phyloP scores from a whole-genome alignment of 2,797 vertebrate genomes.

The Limnodromus scolopaceus region DNA sequence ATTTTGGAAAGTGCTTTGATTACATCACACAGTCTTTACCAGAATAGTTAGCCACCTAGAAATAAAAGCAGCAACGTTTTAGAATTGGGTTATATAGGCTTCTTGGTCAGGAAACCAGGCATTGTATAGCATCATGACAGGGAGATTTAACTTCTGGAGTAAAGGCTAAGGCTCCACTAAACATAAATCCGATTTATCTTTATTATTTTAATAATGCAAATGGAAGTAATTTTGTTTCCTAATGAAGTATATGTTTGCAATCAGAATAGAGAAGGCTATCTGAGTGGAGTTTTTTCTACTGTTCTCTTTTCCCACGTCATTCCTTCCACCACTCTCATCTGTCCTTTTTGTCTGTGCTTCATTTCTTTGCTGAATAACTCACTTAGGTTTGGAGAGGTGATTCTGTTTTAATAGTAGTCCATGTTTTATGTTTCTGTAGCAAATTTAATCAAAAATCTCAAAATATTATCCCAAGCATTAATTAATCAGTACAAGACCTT shows the following conservation, averaged over 20 bases:
- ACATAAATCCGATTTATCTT: neutral
- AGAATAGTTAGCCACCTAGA: neutral
- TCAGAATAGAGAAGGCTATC: neutral
- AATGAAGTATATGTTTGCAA: neutral
- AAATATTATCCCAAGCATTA: neutral
- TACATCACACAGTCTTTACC: neutral
- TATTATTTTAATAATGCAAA: neutral
- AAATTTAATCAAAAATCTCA: neutral
- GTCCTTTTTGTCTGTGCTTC: neutral
- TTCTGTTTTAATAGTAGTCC: neutral
- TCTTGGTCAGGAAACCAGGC: neutral
- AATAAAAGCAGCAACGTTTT: neutral
- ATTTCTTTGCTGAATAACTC: slow-evolving; percentile 27
- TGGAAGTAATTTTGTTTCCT: neutral
- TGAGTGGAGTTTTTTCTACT: neutral
- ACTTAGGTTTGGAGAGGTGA: neutral
- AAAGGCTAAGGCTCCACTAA: neutral
- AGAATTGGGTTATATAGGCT: neutral
- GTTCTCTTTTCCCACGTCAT: neutral
- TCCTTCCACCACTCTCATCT: neutral
- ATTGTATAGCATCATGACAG: neutral
- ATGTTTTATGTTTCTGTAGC: neutral
- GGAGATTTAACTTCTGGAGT: neutral
- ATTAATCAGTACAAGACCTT: slow-evolving; percentile 28
- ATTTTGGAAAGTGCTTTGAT: neutral